phyloP scores from a whole-genome alignment of 2,888 invertebrate genomes.

The Meandrusa payeni region DNA sequence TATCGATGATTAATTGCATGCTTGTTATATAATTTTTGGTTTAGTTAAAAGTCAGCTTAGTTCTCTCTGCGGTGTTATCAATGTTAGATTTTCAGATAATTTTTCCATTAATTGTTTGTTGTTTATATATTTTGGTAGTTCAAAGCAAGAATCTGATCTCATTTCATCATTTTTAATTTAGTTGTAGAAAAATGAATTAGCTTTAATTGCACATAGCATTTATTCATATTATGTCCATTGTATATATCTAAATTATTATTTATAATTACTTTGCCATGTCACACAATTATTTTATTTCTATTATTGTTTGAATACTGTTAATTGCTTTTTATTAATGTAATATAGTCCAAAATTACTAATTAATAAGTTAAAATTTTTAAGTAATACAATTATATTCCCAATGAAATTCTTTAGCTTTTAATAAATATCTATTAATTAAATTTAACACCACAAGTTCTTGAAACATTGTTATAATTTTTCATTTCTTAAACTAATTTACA shows the following conservation, averaged over 20 bases:
- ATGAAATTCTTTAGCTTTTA: slow-evolving; percentile 3
- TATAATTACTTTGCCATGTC: slow-evolving; percentile 1
- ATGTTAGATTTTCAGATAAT: no score
- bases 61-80: no score
- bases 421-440: no score
- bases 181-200: slow-evolving; percentile 25
- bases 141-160: slow-evolving; percentile 57
- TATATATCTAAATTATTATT: not conserved
- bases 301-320: slow-evolving; percentile 1
- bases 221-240: slow-evolving; percentile 11
- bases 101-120: no score
- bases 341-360: not conserved
- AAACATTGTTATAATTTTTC: no score
- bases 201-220: slow-evolving; percentile 25
- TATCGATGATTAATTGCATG: no score
- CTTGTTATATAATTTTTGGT: no score
- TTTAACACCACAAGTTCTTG: no score
- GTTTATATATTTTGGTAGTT: slow-evolving; percentile 16
- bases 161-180: slow-evolving; percentile 43
- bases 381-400: not conserved
- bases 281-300: not conserved
- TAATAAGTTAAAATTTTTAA: not conserved
- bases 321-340: not conserved
- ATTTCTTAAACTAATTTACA: no score
- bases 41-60: no score